Evolutionary conservation across 2,113 vertebrate genomes (phyloP).

Genomic region (Toxotes jaculatrix): DNA sequence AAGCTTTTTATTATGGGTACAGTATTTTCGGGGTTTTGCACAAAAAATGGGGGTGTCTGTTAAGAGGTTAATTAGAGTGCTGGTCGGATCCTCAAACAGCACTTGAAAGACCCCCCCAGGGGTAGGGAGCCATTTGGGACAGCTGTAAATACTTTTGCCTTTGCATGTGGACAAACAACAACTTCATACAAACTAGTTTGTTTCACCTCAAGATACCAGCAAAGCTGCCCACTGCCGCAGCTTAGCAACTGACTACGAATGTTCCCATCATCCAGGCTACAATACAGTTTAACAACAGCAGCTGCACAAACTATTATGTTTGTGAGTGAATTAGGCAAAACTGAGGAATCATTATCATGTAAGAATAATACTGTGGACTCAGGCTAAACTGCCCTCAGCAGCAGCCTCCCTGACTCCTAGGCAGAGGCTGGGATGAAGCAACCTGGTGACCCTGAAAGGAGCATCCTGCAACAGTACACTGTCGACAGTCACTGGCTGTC

Average conservation of each 20-base stretch:
- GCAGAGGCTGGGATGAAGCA: conserved; percentile 19
- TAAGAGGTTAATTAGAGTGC: too few relatives aligned
- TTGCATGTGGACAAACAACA: too few relatives aligned
- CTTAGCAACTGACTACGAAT: neutral
- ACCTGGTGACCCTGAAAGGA: conserved; percentile 27
- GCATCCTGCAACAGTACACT: conserved; percentile 5
- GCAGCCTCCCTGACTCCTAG: conserved; percentile 40
- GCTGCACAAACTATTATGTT: neutral
- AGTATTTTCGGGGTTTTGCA: too few relatives aligned
- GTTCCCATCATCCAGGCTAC: neutral
- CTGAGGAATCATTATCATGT: neutral
- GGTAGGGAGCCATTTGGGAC: too few relatives aligned
- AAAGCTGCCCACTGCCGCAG: neutral
- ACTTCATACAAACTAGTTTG: too few relatives aligned
- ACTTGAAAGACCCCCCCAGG: too few relatives aligned
- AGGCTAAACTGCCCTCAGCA: neutral
- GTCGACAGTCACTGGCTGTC: neutral
- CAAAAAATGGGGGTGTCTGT: too few relatives aligned
- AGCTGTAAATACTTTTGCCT: too few relatives aligned
- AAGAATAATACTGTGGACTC: neutral
- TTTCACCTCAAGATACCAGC: too few relatives aligned
- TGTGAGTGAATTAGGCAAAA: neutral
- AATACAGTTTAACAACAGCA: neutral
- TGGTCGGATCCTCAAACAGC: too few relatives aligned
- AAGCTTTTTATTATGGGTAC: too few relatives aligned